phyloP scores from a whole-genome alignment of 2,888 invertebrate genomes.

The Orthosia incerta region DNA sequence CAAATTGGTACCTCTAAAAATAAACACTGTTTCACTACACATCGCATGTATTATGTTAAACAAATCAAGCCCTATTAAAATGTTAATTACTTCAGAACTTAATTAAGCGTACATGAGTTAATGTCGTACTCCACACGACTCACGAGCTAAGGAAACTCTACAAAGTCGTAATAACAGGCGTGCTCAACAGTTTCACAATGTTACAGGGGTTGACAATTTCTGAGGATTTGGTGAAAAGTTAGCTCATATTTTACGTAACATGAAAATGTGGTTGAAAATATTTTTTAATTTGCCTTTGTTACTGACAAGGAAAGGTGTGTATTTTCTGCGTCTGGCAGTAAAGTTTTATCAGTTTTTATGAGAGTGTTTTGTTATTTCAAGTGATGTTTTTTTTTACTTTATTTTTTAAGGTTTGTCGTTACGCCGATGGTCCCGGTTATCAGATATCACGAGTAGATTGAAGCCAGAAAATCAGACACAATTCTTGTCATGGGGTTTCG shows the following conservation, averaged over 20 bases:
- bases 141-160: conserved; percentile 19
- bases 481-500: no score
- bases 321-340: conserved; percentile 12
- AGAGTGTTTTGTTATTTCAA: background rate
- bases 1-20: background rate
- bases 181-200: conserved; percentile 21
- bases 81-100: conserved; percentile 26
- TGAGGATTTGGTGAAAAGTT: conserved; percentile 39
- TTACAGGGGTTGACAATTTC: conserved; percentile 34
- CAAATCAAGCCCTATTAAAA: conserved; percentile 24
- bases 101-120: conserved; percentile 37
- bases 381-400: no score
- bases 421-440: no score
- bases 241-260: conserved; percentile 3
- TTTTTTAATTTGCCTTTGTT: conserved; percentile 16
- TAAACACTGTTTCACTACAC: background rate
- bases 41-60: background rate
- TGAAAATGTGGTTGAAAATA: conserved; percentile 22
- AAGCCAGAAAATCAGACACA: no score
- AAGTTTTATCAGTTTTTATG: background rate
- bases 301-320: background rate
- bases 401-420: no score
- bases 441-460: no score
- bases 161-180: conserved; percentile 46
- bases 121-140: conserved; percentile 6